Base-by-base conservation (phyloP, 92 coral and sea anemone species). In the Chrysogorgia sp. region DNA sequence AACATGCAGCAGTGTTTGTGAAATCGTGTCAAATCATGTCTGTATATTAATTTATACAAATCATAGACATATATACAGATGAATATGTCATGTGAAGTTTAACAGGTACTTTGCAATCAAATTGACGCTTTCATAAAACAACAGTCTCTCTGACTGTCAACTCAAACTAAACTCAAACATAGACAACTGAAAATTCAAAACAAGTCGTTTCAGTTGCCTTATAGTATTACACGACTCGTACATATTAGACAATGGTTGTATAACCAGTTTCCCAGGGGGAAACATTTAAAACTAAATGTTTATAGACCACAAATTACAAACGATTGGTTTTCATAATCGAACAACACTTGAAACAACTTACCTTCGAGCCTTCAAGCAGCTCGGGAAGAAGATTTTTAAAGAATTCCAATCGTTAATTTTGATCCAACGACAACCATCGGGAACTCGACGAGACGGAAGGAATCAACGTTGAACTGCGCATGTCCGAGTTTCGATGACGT, bases 341-440 rank as follows among this genome's bases (percentile, higher is more conserved):
- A 47, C 53, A 7, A 47, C 2, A 15, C n/a, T 6, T 6, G 7
- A 47, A 7, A 47, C 53, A 2, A 47, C 79, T 10, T 56, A 72
- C 79, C 79, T 72, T 30, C 79, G 64, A 72, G 79, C 79, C 58
- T 72, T 53, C 2, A 8, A 34, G 30, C n/a, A 72, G 79, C 79
- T 72, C 79, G 79, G 79, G 79, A 72, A 53, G 79, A 52, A 65
- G 55, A 56, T 72, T 56, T 40, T 59, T 34, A 56, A 33, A 19
- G 79, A 53, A 49, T 72, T 72, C 55, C 35, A 49, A 43, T 53
- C 48, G 47, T 17, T 31, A 72, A 52, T 19, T 34, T 34, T 41
- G 64, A 52, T 72, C 77, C 34, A 24, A 43, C 24, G 33, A 50
- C 37, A 23, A 53, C 34, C 74, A 53, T 49, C 33, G 33, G 40